These are phyloP conservation scores for Pelecanus crispus DNA, from an alignment of 2,113 vertebrate species.

Conservation along the genomic window DNA sequence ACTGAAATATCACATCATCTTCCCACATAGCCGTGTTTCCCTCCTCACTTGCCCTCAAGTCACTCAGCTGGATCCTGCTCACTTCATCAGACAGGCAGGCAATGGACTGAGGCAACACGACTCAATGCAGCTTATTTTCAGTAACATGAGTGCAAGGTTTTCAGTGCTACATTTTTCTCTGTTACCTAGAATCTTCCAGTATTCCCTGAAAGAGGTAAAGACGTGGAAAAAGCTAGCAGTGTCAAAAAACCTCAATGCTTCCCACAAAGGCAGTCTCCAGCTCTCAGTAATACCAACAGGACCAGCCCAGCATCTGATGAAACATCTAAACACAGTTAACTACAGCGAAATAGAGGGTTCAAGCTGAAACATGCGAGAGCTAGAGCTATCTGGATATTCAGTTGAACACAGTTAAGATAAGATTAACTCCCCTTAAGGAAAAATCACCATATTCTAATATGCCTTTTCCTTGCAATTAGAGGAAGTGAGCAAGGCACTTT, in stretches of 20 bases:
- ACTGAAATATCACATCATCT: not conserved
- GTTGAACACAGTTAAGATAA: not conserved
- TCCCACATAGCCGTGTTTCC: not conserved
- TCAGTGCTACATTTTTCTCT: not conserved
- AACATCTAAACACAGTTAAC: not conserved
- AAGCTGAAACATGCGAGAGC: not conserved
- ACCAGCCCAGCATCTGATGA: not conserved
- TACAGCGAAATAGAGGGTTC: not conserved
- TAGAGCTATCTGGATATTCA: not conserved
- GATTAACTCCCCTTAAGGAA: not conserved
- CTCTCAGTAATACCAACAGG: not conserved
- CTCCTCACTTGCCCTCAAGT: not conserved
- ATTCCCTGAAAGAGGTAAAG: not conserved
- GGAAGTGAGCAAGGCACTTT: not conserved
- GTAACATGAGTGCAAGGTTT: accelerated
- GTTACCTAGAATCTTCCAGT: not conserved
- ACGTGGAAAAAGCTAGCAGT: not conserved
- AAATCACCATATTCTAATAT: not conserved
- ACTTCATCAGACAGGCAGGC: not conserved
- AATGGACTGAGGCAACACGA: not conserved
- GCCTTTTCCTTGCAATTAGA: not conserved
- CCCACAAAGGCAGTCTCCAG: not conserved
- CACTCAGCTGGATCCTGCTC: not conserved
- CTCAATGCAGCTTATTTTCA: not conserved
- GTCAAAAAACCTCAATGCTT: not conserved